phyloP scores from a whole-genome alignment of 2,113 vertebrate genomes.

The Trogon melanurus region DNA sequence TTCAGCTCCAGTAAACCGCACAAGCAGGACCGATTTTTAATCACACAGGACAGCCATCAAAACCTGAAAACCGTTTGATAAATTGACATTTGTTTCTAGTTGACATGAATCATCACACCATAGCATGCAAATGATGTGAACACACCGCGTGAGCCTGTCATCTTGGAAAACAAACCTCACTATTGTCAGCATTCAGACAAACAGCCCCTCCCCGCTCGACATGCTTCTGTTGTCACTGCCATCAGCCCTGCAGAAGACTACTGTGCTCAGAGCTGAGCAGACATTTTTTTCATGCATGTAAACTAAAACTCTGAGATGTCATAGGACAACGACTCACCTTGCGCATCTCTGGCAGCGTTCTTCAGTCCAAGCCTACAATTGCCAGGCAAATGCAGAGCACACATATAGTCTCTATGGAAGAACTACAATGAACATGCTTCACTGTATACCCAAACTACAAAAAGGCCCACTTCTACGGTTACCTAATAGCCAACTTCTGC shows the following conservation, averaged over 20 bases:
- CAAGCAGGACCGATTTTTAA: neutral
- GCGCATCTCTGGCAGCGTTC: rapidly evolving
- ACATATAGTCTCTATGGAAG: rapidly evolving
- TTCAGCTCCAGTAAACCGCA: neutral
- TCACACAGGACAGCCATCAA: neutral
- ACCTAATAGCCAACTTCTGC: neutral
- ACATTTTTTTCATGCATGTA: neutral
- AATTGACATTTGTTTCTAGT: neutral
- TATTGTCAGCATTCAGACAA: neutral
- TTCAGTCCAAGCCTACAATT: neutral
- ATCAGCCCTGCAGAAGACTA: neutral
- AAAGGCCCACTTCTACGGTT: neutral
- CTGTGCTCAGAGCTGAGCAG: neutral
- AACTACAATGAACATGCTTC: neutral
- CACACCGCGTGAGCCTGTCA: neutral
- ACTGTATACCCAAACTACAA: neutral
- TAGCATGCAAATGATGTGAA: neutral
- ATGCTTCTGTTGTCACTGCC: rapidly evolving
- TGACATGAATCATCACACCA: neutral
- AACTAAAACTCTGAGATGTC: neutral
- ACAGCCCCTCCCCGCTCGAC: neutral
- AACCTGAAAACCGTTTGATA: neutral
- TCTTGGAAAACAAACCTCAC: neutral
- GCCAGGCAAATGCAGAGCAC: neutral
- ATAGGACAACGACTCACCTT: rapidly evolving